Base-by-base conservation (phyloP, 1,140 invertebrate species). In the Drosophila punjabiensis region DNA sequence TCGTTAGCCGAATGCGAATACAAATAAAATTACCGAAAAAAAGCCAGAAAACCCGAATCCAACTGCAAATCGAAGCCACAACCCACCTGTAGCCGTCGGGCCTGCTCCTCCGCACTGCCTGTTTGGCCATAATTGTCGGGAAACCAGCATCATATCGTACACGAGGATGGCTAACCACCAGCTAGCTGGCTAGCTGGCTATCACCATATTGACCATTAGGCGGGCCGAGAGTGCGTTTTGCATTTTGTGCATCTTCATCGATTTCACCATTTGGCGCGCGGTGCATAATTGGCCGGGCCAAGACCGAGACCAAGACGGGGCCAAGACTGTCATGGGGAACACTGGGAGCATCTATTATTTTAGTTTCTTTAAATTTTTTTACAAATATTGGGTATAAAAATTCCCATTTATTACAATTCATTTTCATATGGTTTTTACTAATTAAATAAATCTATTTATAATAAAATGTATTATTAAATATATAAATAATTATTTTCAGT, bases 181-280 rank as follows among this genome's bases (percentile, higher is more conserved):
- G 82, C 62, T 81, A 37, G 75, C 75, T 71, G 75, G 82, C 62
- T 81, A 32, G 75, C 75, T 71, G 79, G 75, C 68, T 68, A 86
- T 74, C 82, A 63, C 69, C 85, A 81, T 85, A 89, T 90, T 89
- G 85, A 90, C 81, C 81, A 89, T 89, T 90, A 89, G 83, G 60
- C 82, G 60, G 76, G 60, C 76, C 59, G 77, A 79, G 85, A 85
- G 84, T 89, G 85, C 81, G 85, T 89, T 79, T 89, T 89, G 85
- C 86, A 89, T 89, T 89, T 79, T 89, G 86, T 89, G 85, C 85
- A 89, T 89, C 85, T 89, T 89, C 85, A 89, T 89, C 85, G 85
- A 89, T 89, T 89, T 89, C 85, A 89, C 85, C 86, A 89, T 84
- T 89, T 90, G 81, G 78, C 81, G 85, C 86, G 85, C 81, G 74